phyloP scores from a whole-genome alignment of 2,797 vertebrate species.

The Scolopax bukidnonensis region DNA sequence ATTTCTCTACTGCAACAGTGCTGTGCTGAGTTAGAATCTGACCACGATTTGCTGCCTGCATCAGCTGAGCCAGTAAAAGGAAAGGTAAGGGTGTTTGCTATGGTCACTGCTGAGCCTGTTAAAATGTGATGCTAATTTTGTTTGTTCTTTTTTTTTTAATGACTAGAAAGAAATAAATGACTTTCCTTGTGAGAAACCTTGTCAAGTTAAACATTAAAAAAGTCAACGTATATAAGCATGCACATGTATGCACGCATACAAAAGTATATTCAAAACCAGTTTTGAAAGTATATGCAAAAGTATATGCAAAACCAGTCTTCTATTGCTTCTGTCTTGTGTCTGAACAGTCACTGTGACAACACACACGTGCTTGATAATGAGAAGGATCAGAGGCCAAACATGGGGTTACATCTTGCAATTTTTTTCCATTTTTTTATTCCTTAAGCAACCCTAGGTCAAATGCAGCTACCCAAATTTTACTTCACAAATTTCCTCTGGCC shows the following conservation, averaged over 20 bases:
- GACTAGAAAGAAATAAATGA: neutral
- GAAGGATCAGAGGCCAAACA: neutral
- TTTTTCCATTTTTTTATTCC: neutral
- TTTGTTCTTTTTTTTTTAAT: neutral
- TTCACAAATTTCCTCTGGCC: neutral
- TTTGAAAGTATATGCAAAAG: neutral
- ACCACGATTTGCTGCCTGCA: neutral
- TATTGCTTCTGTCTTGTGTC: neutral
- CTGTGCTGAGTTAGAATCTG: constrained; percentile 5
- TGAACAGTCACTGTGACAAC: neutral
- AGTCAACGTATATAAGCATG: neutral
- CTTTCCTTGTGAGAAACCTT: neutral
- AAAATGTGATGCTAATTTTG: neutral
- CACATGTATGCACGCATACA: too few species aligned
- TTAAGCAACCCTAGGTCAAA: neutral
- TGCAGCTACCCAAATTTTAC: neutral
- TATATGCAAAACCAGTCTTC: neutral
- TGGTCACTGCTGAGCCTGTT: neutral
- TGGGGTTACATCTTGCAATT: neutral
- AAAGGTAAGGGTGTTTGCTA: constrained; percentile 42
- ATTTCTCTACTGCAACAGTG: constrained; percentile 29
- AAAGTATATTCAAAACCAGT: neutral
- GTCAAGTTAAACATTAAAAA: neutral
- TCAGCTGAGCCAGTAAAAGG: neutral
- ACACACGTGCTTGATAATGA: neutral